These are phyloP conservation scores for Hydropsyche betteni DNA, from an alignment of 2,888 invertebrate species.

Conservation along the genomic window DNA sequence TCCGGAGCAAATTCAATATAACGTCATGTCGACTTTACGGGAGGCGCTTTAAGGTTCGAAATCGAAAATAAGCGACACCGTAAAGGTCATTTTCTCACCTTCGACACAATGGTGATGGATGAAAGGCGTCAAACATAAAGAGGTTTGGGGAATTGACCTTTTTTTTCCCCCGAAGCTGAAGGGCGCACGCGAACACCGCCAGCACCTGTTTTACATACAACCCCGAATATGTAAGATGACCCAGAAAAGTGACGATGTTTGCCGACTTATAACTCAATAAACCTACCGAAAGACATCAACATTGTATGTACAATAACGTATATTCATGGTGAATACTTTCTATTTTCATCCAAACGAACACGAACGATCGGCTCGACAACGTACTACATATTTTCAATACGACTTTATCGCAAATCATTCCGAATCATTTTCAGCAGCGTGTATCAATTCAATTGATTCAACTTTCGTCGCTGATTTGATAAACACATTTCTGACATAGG, in stretches of 20 bases:
- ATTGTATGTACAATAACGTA: neutral
- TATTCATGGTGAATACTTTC: neutral
- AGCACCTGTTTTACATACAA: neutral
- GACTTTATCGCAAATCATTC: no score
- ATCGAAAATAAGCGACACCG: conserved; percentile 20
- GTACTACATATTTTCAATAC: no score
- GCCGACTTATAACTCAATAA: neutral
- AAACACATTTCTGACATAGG: no score
- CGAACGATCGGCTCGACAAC: no score
- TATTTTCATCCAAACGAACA: no score
- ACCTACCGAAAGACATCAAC: neutral
- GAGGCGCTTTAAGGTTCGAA: neutral
- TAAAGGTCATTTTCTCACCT: conserved; percentile 31
- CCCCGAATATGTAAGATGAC: no score
- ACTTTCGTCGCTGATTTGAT: no score
- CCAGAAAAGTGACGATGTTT: neutral
- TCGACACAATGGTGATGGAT: conserved; percentile 28
- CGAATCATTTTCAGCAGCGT: no score
- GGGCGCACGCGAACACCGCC: conserved; percentile 21
- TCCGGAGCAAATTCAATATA: neutral
- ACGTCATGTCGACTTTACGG: neutral
- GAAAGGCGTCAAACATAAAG: conserved; percentile 14
- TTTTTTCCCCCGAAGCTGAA: conserved; percentile 17
- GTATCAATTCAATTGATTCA: no score
- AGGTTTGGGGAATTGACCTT: conserved; percentile 15